A percentile compares a stretch with the other conserved stretches of the same genome.
Conservation (phyloP, 1,140 invertebrate species). For the Papilio glaucus region DNA sequence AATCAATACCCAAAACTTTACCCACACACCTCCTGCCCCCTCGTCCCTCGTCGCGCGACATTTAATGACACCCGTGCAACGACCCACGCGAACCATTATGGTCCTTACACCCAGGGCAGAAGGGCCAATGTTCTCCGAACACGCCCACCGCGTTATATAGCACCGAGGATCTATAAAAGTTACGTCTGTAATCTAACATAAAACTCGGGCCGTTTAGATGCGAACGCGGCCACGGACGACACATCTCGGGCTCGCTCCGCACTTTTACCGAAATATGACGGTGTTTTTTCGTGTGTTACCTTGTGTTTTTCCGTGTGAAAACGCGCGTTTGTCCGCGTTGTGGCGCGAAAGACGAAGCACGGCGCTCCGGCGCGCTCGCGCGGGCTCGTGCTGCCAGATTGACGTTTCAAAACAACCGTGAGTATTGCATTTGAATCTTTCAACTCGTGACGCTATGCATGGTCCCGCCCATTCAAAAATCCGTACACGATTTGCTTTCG, state of each 20-base stretch:
- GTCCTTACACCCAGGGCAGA: conserved; percentile 60
- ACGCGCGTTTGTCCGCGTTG: conserved; percentile 53
- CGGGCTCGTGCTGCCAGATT: conserved; percentile 56
- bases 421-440: conserved; percentile 67
- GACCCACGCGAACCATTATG: conserved; percentile 57
- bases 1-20: conserved; percentile 84
- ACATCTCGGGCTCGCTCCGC: conserved; percentile 81
- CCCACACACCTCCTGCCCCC: conserved; percentile 76
- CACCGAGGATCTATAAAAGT: conserved; percentile 84
- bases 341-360: conserved; percentile 62
- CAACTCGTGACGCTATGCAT: background rate
- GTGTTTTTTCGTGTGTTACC: conserved; percentile 73
- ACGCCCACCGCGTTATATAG: conserved; percentile 82
- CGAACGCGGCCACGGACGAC: conserved; percentile 82
- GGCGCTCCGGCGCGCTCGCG: conserved; percentile 54
- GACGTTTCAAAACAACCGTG: conserved; percentile 64
- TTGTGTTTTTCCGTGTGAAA: conserved; percentile 67
- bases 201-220: conserved; percentile 83
- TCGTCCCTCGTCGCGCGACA: conserved; percentile 79
- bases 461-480: background rate
- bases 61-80: conserved; percentile 83
- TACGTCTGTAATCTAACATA: conserved; percentile 84
- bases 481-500: background rate
- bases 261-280: conserved; percentile 80
- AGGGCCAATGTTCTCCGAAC: conserved; percentile 66